phyloP scores from a whole-genome alignment of 2,113 vertebrate genomes.

The Rhynchopsitta pachyrhyncha region DNA sequence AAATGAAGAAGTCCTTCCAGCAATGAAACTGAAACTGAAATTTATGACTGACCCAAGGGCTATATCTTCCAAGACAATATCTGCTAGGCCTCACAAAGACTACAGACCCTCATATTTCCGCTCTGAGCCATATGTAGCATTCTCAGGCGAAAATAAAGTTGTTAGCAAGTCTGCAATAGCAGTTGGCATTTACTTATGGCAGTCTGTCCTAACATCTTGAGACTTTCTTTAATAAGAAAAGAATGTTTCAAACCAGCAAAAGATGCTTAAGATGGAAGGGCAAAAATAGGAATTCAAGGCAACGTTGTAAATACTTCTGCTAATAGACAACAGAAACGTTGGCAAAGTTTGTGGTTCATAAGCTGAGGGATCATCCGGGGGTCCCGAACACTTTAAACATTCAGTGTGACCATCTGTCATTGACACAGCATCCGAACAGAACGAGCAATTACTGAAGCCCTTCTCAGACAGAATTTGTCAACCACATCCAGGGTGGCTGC shows the following conservation, averaged over 20 bases:
- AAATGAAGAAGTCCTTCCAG: not conserved
- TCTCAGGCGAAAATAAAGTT: constrained; percentile 73
- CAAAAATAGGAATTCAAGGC: constrained; percentile 26
- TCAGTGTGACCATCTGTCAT: constrained; percentile 79
- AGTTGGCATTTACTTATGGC: constrained; percentile 72
- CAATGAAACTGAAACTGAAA: not conserved
- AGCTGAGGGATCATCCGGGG: constrained; percentile 45
- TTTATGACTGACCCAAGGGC: not conserved
- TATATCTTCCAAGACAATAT: constrained; percentile 57
- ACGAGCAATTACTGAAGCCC: constrained; percentile 74
- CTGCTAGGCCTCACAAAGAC: constrained; percentile 73
- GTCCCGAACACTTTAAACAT: constrained; percentile 69
- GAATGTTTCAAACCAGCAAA: not conserved
- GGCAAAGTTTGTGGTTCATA: constrained; percentile 49
- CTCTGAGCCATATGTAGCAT: constrained; percentile 75
- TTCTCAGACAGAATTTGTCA: constrained; percentile 75
- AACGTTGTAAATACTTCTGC: constrained; percentile 34
- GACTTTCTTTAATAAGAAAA: constrained; percentile 57
- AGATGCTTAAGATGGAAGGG: not conserved
- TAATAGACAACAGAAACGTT: constrained; percentile 61
- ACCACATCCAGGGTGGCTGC: constrained; percentile 51
- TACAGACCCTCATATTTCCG: constrained; percentile 75
- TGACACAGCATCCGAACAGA: constrained; percentile 54
- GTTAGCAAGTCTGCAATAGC: constrained; percentile 76
- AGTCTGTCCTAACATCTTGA: constrained; percentile 80